Conservation (phyloP, 2,113 vertebrate species). For the Prunella himalayana region DNA sequence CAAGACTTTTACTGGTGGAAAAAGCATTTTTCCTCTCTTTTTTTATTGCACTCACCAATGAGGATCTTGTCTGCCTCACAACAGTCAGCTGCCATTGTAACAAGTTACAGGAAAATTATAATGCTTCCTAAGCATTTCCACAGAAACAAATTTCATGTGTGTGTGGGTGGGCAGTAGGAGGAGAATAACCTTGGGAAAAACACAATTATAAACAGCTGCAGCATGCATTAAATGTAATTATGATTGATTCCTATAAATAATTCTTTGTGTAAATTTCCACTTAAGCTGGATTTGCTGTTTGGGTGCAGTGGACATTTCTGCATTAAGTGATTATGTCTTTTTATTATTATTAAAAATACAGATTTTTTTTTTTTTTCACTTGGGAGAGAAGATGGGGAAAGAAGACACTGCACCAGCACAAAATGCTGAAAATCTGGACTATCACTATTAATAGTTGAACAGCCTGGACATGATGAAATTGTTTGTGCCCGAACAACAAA, state of each 20-base stretch:
- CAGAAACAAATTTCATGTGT: conserved; percentile 65
- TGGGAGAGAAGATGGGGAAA: not conserved
- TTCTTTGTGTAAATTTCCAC: conserved; percentile 86
- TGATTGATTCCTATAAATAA: conserved; percentile 93
- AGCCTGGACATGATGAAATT: conserved; percentile 64
- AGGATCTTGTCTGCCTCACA: conserved; percentile 3
- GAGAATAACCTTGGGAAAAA: conserved; percentile 70
- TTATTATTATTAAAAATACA: conserved; percentile 76
- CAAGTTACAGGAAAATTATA: conserved; percentile 65
- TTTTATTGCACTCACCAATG: not conserved
- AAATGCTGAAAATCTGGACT: not conserved
- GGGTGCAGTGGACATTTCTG: conserved; percentile 75
- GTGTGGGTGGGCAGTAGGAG: conserved; percentile 51
- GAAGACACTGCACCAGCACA: conserved; percentile 34
- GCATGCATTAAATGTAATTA: conserved; percentile 87
- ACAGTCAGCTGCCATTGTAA: conserved; percentile 43
- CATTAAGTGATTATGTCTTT: conserved; percentile 81
- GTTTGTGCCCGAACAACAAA: conserved; percentile 66
- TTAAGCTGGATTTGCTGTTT: conserved; percentile 83
- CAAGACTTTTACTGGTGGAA: not conserved
- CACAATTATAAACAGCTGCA: conserved; percentile 89
- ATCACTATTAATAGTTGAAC: conserved; percentile 70
- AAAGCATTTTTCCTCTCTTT: not conserved
- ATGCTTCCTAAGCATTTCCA: conserved; percentile 66
- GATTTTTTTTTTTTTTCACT: not conserved